A percentile compares a stretch with the other conserved stretches of the same genome.
phyloP scores from a whole-genome alignment of 2,797 vertebrate species.

The Harpagifer antarcticus region DNA sequence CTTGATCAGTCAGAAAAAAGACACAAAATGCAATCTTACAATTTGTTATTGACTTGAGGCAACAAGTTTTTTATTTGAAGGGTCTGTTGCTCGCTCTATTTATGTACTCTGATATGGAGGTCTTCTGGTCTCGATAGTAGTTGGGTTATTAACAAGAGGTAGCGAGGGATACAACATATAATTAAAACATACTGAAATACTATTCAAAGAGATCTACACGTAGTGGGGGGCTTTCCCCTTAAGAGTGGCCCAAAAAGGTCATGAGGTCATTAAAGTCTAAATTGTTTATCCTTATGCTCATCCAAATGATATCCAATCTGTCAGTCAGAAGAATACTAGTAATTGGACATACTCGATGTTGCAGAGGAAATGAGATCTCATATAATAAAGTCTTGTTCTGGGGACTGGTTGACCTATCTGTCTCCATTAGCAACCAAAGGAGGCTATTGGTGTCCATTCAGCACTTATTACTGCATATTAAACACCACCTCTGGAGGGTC shows the following conservation, averaged over 20 bases:
- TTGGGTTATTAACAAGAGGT: too few relatives aligned
- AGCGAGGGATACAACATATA: too few relatives aligned
- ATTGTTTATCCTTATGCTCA: background rate
- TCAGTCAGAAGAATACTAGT: background rate
- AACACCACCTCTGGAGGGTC: too few relatives aligned
- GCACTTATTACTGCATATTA: too few relatives aligned
- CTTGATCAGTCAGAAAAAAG: background rate
- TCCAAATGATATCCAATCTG: background rate
- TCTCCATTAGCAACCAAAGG: too few relatives aligned
- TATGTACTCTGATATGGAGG: background rate
- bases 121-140: background rate
- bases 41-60: background rate
- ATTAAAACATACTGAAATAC: background rate
- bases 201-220: background rate
- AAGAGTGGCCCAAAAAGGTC: background rate
- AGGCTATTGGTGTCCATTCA: too few relatives aligned
- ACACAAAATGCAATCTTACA: background rate
- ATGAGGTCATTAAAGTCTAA: background rate
- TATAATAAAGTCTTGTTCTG: too few relatives aligned
- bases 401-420: too few relatives aligned
- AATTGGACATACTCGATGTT: too few relatives aligned
- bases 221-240: background rate
- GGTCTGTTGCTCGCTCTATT: background rate
- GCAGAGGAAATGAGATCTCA: too few relatives aligned
- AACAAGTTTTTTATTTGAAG: background rate